phyloP scores from a whole-genome alignment of 2,888 invertebrate genomes.

The Cryptocephalus moraei region DNA sequence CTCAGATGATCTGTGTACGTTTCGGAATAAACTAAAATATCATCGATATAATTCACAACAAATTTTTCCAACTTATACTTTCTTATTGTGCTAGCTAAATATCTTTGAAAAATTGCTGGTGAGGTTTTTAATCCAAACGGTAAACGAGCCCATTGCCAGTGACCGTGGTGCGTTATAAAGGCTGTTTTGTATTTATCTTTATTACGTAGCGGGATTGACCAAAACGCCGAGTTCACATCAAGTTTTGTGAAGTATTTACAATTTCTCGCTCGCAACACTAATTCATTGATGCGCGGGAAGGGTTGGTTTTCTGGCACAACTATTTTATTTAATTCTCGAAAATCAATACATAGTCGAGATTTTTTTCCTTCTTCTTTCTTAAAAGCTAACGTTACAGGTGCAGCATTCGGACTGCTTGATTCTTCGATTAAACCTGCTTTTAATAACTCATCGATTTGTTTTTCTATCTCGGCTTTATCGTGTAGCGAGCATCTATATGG shows the following conservation, averaged over 20 bases:
- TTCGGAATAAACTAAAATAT: background rate
- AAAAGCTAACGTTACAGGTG: background rate
- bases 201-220: background rate
- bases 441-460: background rate
- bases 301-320: background rate
- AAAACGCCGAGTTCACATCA: background rate
- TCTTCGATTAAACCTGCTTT: background rate
- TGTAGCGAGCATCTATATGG: background rate
- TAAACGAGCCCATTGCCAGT: background rate
- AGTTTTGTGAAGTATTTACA: background rate
- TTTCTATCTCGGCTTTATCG: background rate
- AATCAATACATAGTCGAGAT: background rate
- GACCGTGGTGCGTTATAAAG: background rate
- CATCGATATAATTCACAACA: background rate
- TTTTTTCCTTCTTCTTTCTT: constrained; percentile 1
- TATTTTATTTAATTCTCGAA: background rate
- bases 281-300: background rate
- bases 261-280: background rate
- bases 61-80: background rate
- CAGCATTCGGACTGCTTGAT: background rate
- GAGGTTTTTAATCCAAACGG: background rate
- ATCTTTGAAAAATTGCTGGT: background rate
- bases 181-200: background rate
- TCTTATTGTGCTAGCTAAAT: background rate
- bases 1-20: background rate